Evolutionary conservation across 1,140 invertebrate genomes (phyloP), one percentile per base, ranked within the genome.

Genomic region (Trichogramma pretiosum): DNA sequence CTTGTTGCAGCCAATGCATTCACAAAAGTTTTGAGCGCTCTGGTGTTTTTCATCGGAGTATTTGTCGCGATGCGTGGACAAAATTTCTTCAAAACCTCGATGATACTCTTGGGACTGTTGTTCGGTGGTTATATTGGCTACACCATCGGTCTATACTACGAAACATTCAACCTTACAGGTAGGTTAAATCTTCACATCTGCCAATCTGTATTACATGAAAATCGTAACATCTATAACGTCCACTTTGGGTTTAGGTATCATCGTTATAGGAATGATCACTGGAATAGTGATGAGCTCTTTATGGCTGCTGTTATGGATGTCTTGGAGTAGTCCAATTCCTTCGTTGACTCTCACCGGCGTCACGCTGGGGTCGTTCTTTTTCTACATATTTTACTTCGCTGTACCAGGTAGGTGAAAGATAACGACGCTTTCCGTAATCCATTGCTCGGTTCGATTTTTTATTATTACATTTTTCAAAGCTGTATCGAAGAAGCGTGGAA

Each of bases 341-440:
- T 46, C 49, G n/a, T 2, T 46, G 9, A 54, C 75, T 19, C 53
- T 81, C 10, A 59, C 74, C n/a, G 70, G 73, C 35, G 51, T 80
- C 19, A 62, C 74, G 34, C 53, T 74, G 36, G 79, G 79, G 5
- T 75, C 75, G 34, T 56, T 83, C 9, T 52, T 76, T 5, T 70
- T 78, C n/a, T 73, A 74, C 18, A 63, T 77, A 13, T 49, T 77
- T 8, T 80, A 79, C 51, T 78, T 70, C 52, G 55, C 54, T 5
- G 53, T 68, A 3, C 69, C 80, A 61, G 78, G 82, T 84, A 74
- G n/a, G n/a, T n/a, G n/a, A n/a, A n/a, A n/a, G n/a, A n/a, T n/a
- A n/a, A n/a, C n/a, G n/a, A n/a, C n/a, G n/a, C n/a, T n/a, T n/a
- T n/a, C n/a, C n/a, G n/a, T n/a, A n/a, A n/a, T n/a, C n/a, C n/a